Evolutionary conservation across 1,140 invertebrate species (phyloP).

Genomic region (Drosophila tropicalis): DNA sequence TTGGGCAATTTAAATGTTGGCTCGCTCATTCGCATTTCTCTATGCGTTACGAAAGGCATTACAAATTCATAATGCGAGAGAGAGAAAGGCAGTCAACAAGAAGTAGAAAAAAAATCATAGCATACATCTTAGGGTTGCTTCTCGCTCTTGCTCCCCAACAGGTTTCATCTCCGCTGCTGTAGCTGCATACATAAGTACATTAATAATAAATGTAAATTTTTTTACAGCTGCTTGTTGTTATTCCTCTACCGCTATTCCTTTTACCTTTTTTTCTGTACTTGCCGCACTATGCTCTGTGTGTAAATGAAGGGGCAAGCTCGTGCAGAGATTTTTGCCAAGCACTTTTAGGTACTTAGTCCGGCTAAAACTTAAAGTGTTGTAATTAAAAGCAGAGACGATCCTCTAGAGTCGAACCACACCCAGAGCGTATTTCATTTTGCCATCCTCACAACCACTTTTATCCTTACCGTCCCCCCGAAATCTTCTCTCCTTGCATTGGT

Average conservation of each 20-base stretch:
- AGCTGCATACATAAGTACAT: constrained; percentile 56
- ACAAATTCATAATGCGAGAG: constrained; percentile 61
- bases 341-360: constrained; percentile 56
- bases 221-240: constrained; percentile 46
- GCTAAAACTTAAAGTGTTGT: constrained; percentile 60
- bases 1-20: constrained; percentile 4
- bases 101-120: constrained; percentile 31
- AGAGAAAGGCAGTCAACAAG: background rate
- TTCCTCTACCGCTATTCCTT: constrained; percentile 8
- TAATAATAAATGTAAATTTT: constrained; percentile 80
- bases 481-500: constrained; percentile 10
- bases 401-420: constrained; percentile 16
- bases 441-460: background rate
- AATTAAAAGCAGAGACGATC: constrained; percentile 62
- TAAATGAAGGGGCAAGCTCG: background rate
- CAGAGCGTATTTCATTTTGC: constrained; percentile 18
- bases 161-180: constrained; percentile 5
- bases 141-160: constrained; percentile 5
- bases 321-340: constrained; percentile 26
- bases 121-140: constrained; percentile 36
- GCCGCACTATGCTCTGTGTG: background rate
- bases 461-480: background rate
- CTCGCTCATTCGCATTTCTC: background rate
- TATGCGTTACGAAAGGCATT: constrained; percentile 44
- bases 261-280: constrained; percentile 3